These are phyloP conservation scores for Xiphorhynchus elegans DNA, from an alignment of 2,113 vertebrate species.

Conservation along the genomic window DNA sequence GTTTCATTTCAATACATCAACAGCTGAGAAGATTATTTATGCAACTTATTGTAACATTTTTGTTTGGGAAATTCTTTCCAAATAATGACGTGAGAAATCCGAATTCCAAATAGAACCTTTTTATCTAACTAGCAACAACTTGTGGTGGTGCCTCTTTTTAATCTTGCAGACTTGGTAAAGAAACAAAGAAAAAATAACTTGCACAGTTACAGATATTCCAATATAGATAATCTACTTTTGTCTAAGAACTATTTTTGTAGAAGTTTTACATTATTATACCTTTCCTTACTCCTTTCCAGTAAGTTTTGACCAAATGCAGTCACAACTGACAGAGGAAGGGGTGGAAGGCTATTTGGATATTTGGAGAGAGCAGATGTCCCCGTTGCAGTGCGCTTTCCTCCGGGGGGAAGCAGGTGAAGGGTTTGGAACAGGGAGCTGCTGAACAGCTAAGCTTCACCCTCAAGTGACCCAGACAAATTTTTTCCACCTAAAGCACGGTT, in stretches of 20 bases:
- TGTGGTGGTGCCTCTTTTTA: neutral
- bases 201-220: neutral
- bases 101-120: neutral
- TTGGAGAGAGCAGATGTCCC: neutral
- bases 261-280: neutral
- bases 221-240: neutral
- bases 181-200: neutral
- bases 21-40: neutral
- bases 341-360: neutral
- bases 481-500: slow-evolving; percentile 31
- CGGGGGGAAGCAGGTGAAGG: neutral
- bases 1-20: neutral
- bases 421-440: neutral
- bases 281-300: neutral
- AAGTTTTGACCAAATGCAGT: neutral
- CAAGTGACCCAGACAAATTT: neutral
- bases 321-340: neutral
- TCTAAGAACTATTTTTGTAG: neutral
- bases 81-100: neutral
- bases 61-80: neutral
- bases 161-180: neutral
- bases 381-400: accelerated
- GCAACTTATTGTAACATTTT: neutral
- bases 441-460: slow-evolving; percentile 26
- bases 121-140: neutral